Base-by-base conservation (phyloP, 2,888 invertebrate genomes). In the Galerucella calmariensis region DNA sequence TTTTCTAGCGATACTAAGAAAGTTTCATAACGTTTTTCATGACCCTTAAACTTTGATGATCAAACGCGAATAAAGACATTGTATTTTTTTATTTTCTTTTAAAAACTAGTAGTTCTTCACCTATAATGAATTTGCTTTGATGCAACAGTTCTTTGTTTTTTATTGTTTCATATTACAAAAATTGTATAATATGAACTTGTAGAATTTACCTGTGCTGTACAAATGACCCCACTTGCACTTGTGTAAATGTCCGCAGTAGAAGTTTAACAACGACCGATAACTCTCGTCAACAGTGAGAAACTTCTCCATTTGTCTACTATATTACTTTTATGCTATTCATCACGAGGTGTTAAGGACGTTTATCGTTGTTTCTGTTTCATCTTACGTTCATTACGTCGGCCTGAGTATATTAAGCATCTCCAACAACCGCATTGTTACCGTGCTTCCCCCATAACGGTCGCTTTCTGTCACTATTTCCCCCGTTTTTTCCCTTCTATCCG, bases 351-450 rank as follows among this genome's bases (percentile, higher is more conserved):
- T 85, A 84, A 84, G 84, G 85, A 85, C 85, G 84, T 85, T 85
- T 85, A 85, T 86, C 84, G 86, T 84, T 85, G 86, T 85, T 86
- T 86, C 86, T 86, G 86, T 86, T 86, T 86, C 85, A 86, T 86
- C 86, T 85, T 85, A 85, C 82, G 86, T 86, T 85, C 85, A 85
- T 86, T 86, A 85, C 84, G 84, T 83, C 80, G 80, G 82, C 83
- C 82, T 83, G 82, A 84, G 84, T 86, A 85, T 85, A 86, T 86
- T 85, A 85, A 85, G 84, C 83, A 85, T 85, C 83, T 85, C 85
- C 79, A 81, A 83, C 83, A 83, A 85, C 85, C 85, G 83, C 86
- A 85, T 83, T 84, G 85, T 84, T 85, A 83, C 82, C 81, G 79
- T 79, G 80, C 81, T 81, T 81, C 80, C 78, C 44, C 8, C 51